Conservation (phyloP, 2,113 vertebrate genomes). For the Anser brachyrhynchus region DNA sequence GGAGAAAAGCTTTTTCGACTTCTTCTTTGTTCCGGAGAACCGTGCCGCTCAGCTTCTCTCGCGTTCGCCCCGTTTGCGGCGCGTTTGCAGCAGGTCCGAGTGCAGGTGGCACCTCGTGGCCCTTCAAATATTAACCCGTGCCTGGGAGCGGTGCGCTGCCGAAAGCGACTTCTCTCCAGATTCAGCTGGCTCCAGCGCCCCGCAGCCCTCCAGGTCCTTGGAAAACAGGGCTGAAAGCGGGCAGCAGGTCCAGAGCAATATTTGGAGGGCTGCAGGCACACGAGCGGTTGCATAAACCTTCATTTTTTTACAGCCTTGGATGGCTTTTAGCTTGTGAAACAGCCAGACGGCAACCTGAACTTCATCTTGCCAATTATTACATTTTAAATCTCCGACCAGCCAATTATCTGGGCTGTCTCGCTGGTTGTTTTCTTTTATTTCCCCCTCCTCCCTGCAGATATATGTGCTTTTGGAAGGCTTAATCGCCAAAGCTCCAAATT, state of each 20-base stretch:
- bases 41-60: not conserved
- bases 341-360: not conserved
- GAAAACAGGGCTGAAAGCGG: not conserved
- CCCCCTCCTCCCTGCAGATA: not conserved
- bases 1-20: not conserved
- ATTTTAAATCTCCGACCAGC: not conserved
- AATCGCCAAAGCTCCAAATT: not conserved
- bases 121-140: rapidly evolving
- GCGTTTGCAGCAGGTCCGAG: not conserved
- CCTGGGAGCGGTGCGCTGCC: not conserved
- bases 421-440: not conserved
- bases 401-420: not conserved
- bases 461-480: not conserved
- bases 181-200: not conserved
- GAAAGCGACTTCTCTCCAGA: not conserved
- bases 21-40: not conserved
- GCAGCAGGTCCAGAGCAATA: rapidly evolving
- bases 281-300: not conserved
- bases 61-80: rapidly evolving
- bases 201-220: rapidly evolving
- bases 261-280: not conserved
- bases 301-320: not conserved
- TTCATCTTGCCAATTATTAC: not conserved
- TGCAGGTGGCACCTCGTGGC: rapidly evolving
- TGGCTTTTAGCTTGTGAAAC: not conserved